A percentile compares a stretch with the other conserved stretches of the same genome.
Evolutionary conservation across 2,113 vertebrate genomes (phyloP).

Genomic region (Donacobius atricapilla): DNA sequence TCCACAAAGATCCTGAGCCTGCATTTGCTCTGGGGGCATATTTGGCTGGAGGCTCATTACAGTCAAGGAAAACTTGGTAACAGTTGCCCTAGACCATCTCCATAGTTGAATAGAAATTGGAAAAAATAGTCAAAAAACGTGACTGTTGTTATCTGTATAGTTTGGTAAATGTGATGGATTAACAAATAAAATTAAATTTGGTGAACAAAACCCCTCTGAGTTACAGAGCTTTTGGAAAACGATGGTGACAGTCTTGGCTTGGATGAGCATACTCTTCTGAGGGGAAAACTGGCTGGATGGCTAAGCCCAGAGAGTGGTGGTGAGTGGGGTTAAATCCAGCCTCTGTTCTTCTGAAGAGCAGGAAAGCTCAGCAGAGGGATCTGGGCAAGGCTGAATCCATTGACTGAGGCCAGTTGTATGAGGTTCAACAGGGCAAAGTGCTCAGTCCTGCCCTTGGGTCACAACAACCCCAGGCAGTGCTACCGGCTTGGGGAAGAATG

Average conservation of each 20-base stretch:
- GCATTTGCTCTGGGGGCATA: neutral
- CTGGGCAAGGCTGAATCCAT: neutral
- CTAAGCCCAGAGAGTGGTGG: neutral
- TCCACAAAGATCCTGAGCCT: neutral
- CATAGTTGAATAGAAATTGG: neutral
- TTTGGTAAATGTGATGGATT: neutral
- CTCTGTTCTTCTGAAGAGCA: neutral
- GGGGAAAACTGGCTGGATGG: neutral
- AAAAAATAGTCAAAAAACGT: neutral
- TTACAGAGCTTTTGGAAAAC: neutral
- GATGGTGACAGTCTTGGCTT: neutral
- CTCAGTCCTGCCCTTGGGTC: neutral
- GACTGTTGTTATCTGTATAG: rapidly evolving
- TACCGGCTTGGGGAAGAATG: neutral
- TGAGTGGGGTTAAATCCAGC: neutral
- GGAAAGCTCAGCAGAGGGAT: neutral
- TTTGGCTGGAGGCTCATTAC: neutral
- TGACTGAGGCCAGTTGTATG: neutral
- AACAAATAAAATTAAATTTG: neutral
- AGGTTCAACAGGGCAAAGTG: neutral
- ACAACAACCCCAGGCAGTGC: neutral
- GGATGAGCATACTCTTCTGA: neutral
- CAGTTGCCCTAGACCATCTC: neutral
- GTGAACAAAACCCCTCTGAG: neutral
- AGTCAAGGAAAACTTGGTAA: neutral